A percentile compares a stretch with the other conserved stretches of the same genome.
Conservation (phyloP, 2,888 invertebrate genomes). For the Chymomyza caudatula region DNA sequence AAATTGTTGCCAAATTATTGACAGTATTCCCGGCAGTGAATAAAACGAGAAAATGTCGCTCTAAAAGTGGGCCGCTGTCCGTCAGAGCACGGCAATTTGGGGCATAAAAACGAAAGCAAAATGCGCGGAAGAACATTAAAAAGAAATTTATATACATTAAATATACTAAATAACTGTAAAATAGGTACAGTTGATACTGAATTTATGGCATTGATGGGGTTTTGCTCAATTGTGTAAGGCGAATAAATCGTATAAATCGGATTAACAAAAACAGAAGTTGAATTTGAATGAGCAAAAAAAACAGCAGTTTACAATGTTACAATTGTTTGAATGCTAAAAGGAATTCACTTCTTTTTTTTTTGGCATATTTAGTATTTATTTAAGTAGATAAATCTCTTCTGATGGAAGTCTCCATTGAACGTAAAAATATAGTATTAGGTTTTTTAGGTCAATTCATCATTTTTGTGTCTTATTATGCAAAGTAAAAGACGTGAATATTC, state of each 20-base stretch:
- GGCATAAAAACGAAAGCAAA: constrained; percentile 16
- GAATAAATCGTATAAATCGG: neutral
- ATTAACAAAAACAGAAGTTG: neutral
- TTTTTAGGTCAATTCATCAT: no score
- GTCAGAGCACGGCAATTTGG: constrained; percentile 2
- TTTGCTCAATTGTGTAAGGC: neutral
- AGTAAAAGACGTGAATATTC: no score
- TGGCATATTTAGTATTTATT: no score
- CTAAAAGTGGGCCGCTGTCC: constrained; percentile 9
- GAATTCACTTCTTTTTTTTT: no score
- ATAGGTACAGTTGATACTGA: neutral
- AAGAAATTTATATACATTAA: neutral
- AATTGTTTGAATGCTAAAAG: no score
- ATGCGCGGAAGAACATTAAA: constrained; percentile 6
- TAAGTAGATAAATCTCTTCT: no score
- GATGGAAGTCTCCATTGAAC: no score
- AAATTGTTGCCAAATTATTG: constrained; percentile 23
- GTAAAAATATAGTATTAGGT: no score
- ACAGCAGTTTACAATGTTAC: no score
- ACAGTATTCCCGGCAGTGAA: constrained; percentile 20
- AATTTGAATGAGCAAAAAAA: no score
- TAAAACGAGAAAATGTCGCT: constrained; percentile 9
- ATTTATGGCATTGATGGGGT: neutral
- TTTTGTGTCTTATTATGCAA: no score
- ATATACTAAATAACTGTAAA: neutral